Evolutionary conservation across 2,888 invertebrate species (phyloP).

Genomic region (Rosalia funebris): DNA sequence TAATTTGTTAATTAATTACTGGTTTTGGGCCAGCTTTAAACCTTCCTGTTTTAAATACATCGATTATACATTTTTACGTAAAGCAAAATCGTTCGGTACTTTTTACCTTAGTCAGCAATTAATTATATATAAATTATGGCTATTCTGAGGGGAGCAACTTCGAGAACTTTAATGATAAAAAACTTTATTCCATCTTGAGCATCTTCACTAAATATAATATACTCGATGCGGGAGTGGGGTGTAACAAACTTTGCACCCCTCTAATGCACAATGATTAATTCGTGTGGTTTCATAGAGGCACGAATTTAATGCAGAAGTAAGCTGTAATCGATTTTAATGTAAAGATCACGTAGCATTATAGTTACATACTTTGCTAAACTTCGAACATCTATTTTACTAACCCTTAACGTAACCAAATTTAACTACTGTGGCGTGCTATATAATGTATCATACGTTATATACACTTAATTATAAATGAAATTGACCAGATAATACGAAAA

Average conservation of each 20-base stretch:
- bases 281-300: conserved; percentile 22
- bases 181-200: background rate
- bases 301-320: conserved; percentile 23
- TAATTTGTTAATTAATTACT: too few relatives aligned
- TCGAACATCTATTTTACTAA: conserved; percentile 23
- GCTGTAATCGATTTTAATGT: conserved; percentile 24
- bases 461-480: too few relatives aligned
- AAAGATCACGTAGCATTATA: conserved; percentile 28
- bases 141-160: background rate
- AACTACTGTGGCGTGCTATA: conserved; percentile 13
- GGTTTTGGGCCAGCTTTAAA: too few relatives aligned
- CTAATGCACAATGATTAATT: conserved; percentile 28
- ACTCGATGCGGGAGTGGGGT: background rate
- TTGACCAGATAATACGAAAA: too few relatives aligned
- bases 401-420: conserved; percentile 13
- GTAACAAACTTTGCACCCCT: conserved; percentile 16
- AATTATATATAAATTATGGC: too few relatives aligned
- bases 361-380: conserved; percentile 22
- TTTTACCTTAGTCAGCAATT: too few relatives aligned
- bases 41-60: too few relatives aligned
- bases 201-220: conserved; percentile 8
- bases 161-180: conserved; percentile 7
- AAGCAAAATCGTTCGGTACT: too few relatives aligned
- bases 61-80: too few relatives aligned
- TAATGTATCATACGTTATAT: too few relatives aligned